phyloP scores from a whole-genome alignment of 2,888 invertebrate species.

The Mesopsocus fuscifrons region DNA sequence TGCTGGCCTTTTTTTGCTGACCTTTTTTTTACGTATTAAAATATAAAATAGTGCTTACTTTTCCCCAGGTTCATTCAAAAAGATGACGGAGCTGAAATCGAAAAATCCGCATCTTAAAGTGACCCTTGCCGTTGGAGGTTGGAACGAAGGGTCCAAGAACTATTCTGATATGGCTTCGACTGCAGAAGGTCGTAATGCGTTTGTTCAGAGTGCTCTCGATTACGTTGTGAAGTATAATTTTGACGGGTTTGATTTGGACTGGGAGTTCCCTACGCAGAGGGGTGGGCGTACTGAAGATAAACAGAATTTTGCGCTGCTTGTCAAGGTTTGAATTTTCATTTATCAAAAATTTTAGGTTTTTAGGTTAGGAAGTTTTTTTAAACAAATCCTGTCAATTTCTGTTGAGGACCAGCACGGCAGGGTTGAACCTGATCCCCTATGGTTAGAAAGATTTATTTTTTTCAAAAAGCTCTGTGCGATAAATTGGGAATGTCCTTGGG shows the following conservation, averaged over 20 bases:
- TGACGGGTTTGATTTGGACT: conserved; percentile 61
- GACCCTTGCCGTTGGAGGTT: conserved; percentile 69
- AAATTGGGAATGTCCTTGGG: no score
- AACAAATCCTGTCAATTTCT: neutral
- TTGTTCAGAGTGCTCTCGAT: conserved; percentile 46
- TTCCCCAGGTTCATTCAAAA: conserved; percentile 32
- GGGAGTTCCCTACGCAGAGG: conserved; percentile 65
- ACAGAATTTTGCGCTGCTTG: conserved; percentile 53
- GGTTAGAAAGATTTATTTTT: no score
- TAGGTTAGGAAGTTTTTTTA: no score
- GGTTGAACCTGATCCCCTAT: no score
- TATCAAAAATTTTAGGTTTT: no score
- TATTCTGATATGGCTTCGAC: conserved; percentile 50
- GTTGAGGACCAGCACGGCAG: no score
- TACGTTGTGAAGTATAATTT: conserved; percentile 52
- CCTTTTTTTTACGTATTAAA: no score
- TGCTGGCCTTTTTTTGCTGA: no score
- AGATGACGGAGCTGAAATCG: conserved; percentile 42
- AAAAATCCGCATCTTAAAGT: conserved; percentile 49
- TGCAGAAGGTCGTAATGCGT: conserved; percentile 37
- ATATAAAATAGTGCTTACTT: no score
- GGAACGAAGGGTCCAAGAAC: conserved; percentile 71
- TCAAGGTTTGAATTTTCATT: no score
- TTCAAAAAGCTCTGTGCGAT: neutral
- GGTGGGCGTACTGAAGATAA: conserved; percentile 57